Percentiles rank a stretch among this genome's conserved stretches.
Conservation (phyloP, 2,888 invertebrate genomes). For the Clanis bilineata region DNA sequence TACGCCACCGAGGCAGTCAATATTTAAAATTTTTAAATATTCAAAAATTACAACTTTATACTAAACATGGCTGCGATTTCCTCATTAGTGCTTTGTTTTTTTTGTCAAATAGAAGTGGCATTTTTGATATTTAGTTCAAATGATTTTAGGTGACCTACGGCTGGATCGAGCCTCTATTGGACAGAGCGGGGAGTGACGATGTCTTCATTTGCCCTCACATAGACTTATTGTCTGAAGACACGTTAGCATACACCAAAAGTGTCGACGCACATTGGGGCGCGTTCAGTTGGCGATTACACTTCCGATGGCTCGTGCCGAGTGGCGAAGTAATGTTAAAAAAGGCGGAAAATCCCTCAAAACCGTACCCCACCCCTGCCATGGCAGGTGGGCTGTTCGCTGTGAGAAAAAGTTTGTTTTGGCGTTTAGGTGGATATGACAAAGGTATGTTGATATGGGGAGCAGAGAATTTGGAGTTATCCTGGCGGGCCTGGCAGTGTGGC, state of each 20-base stretch:
- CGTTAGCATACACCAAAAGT: conserved; percentile 96
- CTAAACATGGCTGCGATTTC: too few relatives aligned
- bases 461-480: conserved; percentile 98
- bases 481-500: conserved; percentile 98
- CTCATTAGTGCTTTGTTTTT: too few relatives aligned
- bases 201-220: conserved; percentile 77
- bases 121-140: neutral
- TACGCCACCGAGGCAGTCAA: too few relatives aligned
- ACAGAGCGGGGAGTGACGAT: conserved; percentile 77
- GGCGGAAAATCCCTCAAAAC: conserved; percentile 84
- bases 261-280: conserved; percentile 99
- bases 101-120: too few relatives aligned
- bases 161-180: conserved; percentile 82
- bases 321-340: conserved; percentile 84
- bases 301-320: conserved; percentile 91
- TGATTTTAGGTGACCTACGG: conserved; percentile 79
- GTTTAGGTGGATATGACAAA: conserved; percentile 89
- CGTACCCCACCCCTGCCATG: conserved; percentile 93
- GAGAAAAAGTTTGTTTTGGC: conserved; percentile 91
- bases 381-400: conserved; percentile 97
- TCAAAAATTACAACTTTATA: too few relatives aligned
- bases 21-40: too few relatives aligned
- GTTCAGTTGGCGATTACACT: conserved; percentile 98
- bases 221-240: conserved; percentile 94
- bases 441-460: conserved; percentile 97